Evolutionary conservation across 2,113 vertebrate species (phyloP), one percentile per base, ranked within the genome.

Genomic region (Chamaea fasciata): DNA sequence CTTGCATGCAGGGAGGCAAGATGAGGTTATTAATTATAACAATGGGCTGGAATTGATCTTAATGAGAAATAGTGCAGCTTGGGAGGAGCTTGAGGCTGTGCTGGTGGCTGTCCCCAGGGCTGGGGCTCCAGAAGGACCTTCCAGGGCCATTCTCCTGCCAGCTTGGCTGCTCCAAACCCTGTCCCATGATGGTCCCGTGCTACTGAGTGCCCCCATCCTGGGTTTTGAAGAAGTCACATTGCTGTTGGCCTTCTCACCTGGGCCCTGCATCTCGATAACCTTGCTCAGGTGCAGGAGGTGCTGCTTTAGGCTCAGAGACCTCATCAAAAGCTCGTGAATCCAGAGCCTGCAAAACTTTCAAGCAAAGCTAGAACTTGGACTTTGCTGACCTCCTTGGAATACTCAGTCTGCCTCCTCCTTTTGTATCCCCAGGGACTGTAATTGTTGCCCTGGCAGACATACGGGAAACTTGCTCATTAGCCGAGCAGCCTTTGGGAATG

Each of bases 101-200:
- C 84, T 84, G 77, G 65, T 77, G 78, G 26, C 65, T 68, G 60
- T 71, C 39, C 39, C 65, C 52, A 55, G 60, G 64, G 44, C 56
- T 50, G 52, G 30, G 39, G 49, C 47, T 91, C 55, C 83, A 31
- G 10, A 53, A 39, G 10, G 8, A 35, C 55, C n/a, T 92, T 88
- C 26, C 44, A 1, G 1, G 37, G 14, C 62, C 13, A 1, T 46
- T 86, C n/a, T 46, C 20, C 24, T 83, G 50, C 46, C 59, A 62
- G 23, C 46, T 42, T 27, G 80, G 47, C 70, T 68, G 83, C 50
- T 64, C 39, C 53, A 60, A 24, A 87, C 21, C 63, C 49, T 65
- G 27, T 75, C 76, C 59, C 1, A 0, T 5, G 46, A 26, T 23
- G 52, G 33, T 65, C 24, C n/a, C 0, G 0, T 18, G 42, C 7